Evolutionary conservation across 2,113 vertebrate species (phyloP).

Genomic region (Hydrolagus affinis): DNA sequence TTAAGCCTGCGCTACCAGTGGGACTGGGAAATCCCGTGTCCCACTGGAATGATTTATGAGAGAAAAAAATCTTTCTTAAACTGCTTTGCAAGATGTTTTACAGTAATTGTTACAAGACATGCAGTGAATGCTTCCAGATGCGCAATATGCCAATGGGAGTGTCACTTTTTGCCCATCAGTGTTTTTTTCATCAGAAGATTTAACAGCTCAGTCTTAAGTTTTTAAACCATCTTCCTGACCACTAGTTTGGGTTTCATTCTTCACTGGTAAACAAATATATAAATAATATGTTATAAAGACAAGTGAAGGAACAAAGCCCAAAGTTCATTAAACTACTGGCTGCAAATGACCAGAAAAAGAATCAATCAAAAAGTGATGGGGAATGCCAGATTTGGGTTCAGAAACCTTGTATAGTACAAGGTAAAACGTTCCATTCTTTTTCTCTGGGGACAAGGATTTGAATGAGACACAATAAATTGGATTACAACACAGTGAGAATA

Average conservation of each 20-base stretch:
- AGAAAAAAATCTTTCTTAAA: not conserved
- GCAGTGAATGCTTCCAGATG: not conserved
- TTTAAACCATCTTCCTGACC: not conserved
- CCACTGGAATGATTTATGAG: constrained; percentile 11
- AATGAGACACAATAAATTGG: too few species aligned
- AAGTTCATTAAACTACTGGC: too few species aligned
- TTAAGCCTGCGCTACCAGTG: not conserved
- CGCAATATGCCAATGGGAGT: not conserved
- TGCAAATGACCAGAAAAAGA: too few species aligned
- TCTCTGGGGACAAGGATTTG: too few species aligned
- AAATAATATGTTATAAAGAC: not conserved
- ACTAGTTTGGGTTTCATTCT: not conserved
- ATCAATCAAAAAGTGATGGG: too few species aligned
- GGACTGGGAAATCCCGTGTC: constrained; percentile 2
- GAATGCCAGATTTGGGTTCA: too few species aligned
- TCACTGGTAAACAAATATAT: not conserved
- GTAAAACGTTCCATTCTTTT: too few species aligned
- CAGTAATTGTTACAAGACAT: constrained; percentile 19
- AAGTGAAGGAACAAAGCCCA: not conserved
- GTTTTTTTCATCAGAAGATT: not conserved
- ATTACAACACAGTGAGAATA: too few species aligned
- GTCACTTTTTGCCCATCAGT: not conserved
- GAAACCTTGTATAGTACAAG: too few species aligned
- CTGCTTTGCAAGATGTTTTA: not conserved
- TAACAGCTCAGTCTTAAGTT: not conserved